Conservation (phyloP, 2,888 invertebrate species). For the Dasypogon diadema region DNA sequence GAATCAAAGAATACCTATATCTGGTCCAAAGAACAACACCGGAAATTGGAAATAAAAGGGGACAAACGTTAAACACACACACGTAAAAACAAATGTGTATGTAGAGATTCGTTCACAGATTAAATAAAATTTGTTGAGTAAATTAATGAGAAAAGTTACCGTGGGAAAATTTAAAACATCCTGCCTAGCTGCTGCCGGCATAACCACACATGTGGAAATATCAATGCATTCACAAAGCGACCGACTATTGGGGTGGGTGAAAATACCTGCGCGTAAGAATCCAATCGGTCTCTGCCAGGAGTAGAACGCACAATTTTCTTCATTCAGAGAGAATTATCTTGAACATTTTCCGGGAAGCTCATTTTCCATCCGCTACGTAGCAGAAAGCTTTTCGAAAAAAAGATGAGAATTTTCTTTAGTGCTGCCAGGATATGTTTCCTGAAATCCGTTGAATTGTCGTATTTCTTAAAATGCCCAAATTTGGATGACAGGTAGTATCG, state of each 20-base stretch:
- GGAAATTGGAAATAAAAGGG: constrained; percentile 20
- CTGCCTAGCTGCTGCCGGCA: constrained; percentile 6
- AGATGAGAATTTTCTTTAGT: neutral
- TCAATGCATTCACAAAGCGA: constrained; percentile 4
- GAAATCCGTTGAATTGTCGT: too few species aligned
- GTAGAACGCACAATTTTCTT: neutral
- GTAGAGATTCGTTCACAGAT: neutral
- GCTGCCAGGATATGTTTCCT: constrained; percentile 12
- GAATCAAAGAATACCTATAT: too few species aligned
- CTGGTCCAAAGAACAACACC: constrained; percentile 7
- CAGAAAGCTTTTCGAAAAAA: neutral
- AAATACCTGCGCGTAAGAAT: constrained; percentile 17
- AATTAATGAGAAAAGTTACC: constrained; percentile 39
- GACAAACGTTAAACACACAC: neutral
- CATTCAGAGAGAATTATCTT: neutral
- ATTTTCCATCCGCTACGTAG: constrained; percentile 19
- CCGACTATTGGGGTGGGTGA: neutral
- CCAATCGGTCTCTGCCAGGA: neutral
- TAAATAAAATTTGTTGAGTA: neutral
- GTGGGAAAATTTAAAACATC: constrained; percentile 35
- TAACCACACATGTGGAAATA: neutral
- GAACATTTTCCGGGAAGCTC: neutral
- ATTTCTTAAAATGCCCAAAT: too few species aligned
- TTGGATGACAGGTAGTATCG: too few species aligned
- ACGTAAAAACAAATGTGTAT: neutral